These are phyloP conservation scores for Melanotaenia pygmaea DNA, from an alignment of 2,797 vertebrate genomes.

Conservation along the genomic window DNA sequence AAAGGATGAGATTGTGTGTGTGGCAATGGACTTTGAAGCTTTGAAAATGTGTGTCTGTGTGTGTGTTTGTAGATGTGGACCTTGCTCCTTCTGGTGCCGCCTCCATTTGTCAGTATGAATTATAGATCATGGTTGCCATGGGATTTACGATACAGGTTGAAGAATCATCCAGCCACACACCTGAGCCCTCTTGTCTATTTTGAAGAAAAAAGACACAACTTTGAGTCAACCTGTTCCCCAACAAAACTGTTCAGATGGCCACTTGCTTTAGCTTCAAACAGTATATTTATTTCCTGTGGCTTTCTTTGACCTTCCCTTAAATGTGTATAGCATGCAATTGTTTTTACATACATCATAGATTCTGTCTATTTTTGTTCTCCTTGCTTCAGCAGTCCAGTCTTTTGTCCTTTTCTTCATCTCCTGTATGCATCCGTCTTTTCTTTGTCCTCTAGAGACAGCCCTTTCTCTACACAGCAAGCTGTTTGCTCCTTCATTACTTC, in stretches of 20 bases:
- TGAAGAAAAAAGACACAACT: slow-evolving; percentile 40
- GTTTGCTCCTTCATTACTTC: slow-evolving; percentile 73
- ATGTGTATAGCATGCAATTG: slow-evolving; percentile 53
- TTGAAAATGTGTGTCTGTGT: slow-evolving; percentile 43
- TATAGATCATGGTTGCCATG: slow-evolving; percentile 70
- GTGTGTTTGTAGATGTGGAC: slow-evolving; percentile 20
- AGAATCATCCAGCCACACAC: slow-evolving; percentile 61
- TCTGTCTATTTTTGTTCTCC: slow-evolving; percentile 15
- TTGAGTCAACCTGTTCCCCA: slow-evolving; percentile 34
- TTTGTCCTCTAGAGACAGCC: slow-evolving; percentile 42
- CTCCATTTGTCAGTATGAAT: slow-evolving; percentile 77
- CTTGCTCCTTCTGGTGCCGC: slow-evolving; percentile 52
- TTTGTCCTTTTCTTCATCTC: slow-evolving; percentile 21
- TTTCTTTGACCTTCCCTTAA: slow-evolving; percentile 19
- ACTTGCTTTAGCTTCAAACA: slow-evolving; percentile 20
- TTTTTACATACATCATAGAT: slow-evolving; percentile 39
- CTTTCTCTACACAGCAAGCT: slow-evolving; percentile 53
- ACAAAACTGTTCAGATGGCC: slow-evolving; percentile 15
- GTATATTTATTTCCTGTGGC: slow-evolving; percentile 17
- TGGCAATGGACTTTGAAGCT: slow-evolving; percentile 43
- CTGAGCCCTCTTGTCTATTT: slow-evolving; percentile 59
- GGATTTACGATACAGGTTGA: slow-evolving; percentile 61
- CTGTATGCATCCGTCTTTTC: slow-evolving; percentile 25
- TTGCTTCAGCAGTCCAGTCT: slow-evolving; percentile 16
- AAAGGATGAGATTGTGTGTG: slow-evolving; percentile 50